These are phyloP conservation scores for Morus bassanus DNA, from an alignment of 2,797 vertebrate genomes.

Conservation along the genomic window DNA sequence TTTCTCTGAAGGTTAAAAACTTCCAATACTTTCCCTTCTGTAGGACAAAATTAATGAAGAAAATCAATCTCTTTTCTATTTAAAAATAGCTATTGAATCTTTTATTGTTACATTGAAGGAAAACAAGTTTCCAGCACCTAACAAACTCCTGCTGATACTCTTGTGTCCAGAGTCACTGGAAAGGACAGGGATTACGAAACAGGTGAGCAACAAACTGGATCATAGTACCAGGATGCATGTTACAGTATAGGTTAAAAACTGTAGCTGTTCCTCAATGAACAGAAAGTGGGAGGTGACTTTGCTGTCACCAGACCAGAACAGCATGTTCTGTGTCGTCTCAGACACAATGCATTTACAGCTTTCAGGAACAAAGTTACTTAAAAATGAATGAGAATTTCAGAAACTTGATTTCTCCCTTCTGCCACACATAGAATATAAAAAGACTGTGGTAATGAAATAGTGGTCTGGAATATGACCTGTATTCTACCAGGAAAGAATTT, in stretches of 20 bases:
- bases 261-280: neutral
- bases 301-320: neutral
- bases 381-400: neutral
- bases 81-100: neutral
- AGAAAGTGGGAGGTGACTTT: neutral
- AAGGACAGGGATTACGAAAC: neutral
- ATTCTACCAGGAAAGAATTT: neutral
- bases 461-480: neutral
- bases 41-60: neutral
- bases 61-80: neutral
- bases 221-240: neutral
- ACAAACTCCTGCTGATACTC: neutral
- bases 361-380: no score
- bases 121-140: neutral
- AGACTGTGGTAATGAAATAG: neutral
- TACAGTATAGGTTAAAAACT: neutral
- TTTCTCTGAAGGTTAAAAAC: neutral
- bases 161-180: neutral
- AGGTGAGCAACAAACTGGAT: neutral
- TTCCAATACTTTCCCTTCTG: neutral
- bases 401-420: neutral
- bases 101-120: neutral
- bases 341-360: neutral
- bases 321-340: neutral
- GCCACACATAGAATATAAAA: neutral